These are phyloP conservation scores for Sesia apiformis DNA, from an alignment of 2,888 invertebrate genomes.

Conservation along the genomic window DNA sequence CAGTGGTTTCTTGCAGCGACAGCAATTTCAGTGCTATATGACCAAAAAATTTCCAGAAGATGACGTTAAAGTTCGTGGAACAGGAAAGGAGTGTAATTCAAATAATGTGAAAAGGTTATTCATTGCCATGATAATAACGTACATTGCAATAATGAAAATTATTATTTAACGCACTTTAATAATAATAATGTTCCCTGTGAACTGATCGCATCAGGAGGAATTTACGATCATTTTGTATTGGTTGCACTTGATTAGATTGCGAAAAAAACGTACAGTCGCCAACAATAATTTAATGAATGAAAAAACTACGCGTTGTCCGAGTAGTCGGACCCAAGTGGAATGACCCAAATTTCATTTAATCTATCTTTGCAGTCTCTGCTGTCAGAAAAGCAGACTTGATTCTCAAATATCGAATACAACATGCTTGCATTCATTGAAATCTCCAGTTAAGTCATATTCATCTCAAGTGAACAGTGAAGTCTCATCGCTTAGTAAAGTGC, in stretches of 20 bases:
- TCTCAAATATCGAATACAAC: slow-evolving; percentile 3
- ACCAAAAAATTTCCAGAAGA: slow-evolving; percentile 16
- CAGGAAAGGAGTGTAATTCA: background rate
- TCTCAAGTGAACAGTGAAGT: slow-evolving; percentile 7
- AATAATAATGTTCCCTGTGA: too few species aligned
- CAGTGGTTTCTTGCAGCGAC: slow-evolving; percentile 15
- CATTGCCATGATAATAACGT: background rate
- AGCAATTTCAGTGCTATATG: slow-evolving; percentile 31
- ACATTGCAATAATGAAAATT: too few species aligned
- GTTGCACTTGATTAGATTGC: too few species aligned
- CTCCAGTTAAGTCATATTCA: slow-evolving; percentile 1
- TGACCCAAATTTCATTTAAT: background rate
- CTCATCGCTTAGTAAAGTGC: slow-evolving; percentile 37
- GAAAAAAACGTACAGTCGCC: too few species aligned
- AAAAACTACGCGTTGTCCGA: too few species aligned
- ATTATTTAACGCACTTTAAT: too few species aligned
- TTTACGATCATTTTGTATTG: too few species aligned
- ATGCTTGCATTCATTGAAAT: slow-evolving; percentile 9
- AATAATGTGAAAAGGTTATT: slow-evolving; percentile 4
- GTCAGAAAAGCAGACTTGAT: background rate
- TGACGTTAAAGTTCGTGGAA: slow-evolving; percentile 6
- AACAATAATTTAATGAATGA: too few species aligned
- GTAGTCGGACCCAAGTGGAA: too few species aligned
- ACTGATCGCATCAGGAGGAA: too few species aligned
- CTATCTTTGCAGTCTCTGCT: background rate